Evolutionary conservation across 2,113 vertebrate species (phyloP).

Genomic region (Plecotus auritus): DNA sequence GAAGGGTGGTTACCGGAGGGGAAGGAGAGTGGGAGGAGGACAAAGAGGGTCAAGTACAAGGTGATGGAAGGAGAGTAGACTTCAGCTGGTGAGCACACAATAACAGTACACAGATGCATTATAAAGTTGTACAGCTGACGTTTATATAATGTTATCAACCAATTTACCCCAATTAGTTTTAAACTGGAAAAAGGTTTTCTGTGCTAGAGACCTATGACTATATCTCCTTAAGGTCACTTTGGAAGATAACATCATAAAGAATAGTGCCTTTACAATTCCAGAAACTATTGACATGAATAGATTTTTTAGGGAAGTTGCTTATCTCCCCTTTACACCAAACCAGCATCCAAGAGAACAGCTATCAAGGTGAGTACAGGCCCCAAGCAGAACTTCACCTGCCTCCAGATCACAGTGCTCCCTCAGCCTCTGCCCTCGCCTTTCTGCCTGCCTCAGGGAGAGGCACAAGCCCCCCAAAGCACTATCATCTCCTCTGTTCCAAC

Average conservation of each 20-base stretch:
- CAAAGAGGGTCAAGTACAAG: background rate
- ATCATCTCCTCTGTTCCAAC: background rate
- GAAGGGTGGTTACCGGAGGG: background rate
- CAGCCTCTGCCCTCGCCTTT: too few relatives aligned
- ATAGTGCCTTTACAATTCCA: background rate
- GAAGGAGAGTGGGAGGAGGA: background rate
- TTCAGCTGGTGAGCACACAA: background rate
- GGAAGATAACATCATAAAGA: background rate
- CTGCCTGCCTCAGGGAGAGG: background rate
- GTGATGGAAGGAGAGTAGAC: background rate
- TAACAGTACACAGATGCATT: background rate
- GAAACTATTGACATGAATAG: background rate
- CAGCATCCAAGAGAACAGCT: background rate
- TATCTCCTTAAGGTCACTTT: background rate
- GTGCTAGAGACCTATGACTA: background rate
- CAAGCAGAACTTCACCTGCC: background rate
- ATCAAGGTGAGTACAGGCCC: background rate
- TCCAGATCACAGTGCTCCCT: background rate
- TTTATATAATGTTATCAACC: background rate
- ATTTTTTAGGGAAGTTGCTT: background rate
- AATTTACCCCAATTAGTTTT: background rate
- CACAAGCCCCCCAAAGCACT: accelerated
- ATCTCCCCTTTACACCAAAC: background rate
- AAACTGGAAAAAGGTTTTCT: background rate
- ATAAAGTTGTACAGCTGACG: background rate